Conservation (phyloP, 2,888 invertebrate species). For the Phaonia tiefii region DNA sequence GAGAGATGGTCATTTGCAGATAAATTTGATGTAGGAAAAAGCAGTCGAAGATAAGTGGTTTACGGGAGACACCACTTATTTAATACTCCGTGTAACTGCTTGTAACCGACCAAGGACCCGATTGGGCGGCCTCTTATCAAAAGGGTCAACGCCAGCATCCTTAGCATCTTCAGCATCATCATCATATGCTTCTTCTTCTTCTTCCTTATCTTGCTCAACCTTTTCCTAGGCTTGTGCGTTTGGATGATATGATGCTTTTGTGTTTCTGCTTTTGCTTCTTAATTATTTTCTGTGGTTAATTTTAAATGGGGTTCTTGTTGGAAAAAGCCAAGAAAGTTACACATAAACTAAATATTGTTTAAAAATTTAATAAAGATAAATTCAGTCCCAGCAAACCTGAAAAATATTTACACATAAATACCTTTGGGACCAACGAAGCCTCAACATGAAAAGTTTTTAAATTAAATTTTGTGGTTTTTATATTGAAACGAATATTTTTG, state of each 20-base stretch:
- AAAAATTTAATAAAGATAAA: conserved; percentile 33
- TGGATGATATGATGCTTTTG: too few species aligned
- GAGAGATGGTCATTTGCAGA: conserved; percentile 40
- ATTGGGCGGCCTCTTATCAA: conserved; percentile 6
- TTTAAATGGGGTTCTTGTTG: conserved; percentile 24
- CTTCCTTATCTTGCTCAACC: too few species aligned
- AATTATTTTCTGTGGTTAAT: conserved; percentile 45
- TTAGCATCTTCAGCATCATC: background rate
- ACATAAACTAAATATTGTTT: conserved; percentile 31
- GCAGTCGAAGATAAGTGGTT: conserved; percentile 23
- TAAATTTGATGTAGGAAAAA: conserved; percentile 29
- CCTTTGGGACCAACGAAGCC: conserved; percentile 29
- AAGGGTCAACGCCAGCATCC: background rate
- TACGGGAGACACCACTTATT: conserved; percentile 9
- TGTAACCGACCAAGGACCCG: background rate
- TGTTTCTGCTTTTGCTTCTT: conserved; percentile 6
- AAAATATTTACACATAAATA: background rate
- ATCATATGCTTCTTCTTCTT: too few species aligned
- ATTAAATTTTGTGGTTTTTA: conserved; percentile 51
- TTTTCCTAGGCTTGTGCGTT: too few species aligned
- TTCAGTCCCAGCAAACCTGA: conserved; percentile 33
- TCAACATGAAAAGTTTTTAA: conserved; percentile 37
- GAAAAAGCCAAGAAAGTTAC: background rate
- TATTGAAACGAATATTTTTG: conserved; percentile 14
- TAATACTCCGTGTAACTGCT: conserved; percentile 19